phyloP scores from a whole-genome alignment of 2,113 vertebrate species.

The Syrrhaptes paradoxus region DNA sequence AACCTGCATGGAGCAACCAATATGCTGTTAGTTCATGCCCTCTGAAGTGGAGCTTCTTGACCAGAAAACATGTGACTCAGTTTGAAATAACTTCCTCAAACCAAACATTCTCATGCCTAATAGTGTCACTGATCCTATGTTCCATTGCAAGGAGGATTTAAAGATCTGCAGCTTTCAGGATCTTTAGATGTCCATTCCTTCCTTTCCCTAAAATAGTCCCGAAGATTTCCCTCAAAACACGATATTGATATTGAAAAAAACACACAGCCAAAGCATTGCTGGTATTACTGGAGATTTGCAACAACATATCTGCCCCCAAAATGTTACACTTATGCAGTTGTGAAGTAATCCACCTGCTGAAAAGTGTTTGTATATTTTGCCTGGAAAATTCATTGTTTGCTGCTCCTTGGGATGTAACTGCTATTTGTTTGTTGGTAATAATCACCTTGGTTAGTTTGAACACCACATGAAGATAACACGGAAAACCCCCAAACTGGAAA shows the following conservation, averaged over 20 bases:
- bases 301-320: not conserved
- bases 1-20: not conserved
- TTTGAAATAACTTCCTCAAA: not conserved
- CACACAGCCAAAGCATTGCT: not conserved
- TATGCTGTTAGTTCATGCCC: not conserved
- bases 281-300: not conserved
- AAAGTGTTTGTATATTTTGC: not conserved
- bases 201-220: not conserved
- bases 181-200: not conserved
- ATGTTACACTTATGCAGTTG: not conserved
- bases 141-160: not conserved
- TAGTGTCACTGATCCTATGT: not conserved
- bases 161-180: not conserved
- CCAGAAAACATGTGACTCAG: not conserved
- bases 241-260: not conserved
- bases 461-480: not conserved
- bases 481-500: not conserved
- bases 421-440: not conserved
- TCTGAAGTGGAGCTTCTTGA: not conserved
- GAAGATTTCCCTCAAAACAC: not conserved
- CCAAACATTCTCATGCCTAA: not conserved
- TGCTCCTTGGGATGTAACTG: not conserved
- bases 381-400: not conserved
- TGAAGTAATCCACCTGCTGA: not conserved
- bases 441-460: not conserved